phyloP scores from a whole-genome alignment of 2,888 invertebrate genomes.

The Lasioglossum lativentre region DNA sequence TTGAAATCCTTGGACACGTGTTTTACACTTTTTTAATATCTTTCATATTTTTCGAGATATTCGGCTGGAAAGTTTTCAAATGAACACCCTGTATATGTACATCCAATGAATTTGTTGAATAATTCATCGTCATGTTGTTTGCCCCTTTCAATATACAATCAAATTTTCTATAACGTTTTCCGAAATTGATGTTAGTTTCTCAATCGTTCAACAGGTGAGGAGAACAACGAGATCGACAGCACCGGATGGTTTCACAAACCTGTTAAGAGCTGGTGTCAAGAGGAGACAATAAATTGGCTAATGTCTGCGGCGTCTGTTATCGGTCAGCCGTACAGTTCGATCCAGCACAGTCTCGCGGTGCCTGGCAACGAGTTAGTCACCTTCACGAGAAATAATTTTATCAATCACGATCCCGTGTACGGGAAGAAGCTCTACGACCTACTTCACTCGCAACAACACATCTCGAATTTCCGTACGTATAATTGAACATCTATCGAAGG shows the following conservation, averaged over 20 bases:
- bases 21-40: too few relatives aligned
- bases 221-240: slow-evolving; percentile 74
- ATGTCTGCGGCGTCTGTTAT: slow-evolving; percentile 79
- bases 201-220: slow-evolving; percentile 71
- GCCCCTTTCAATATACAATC: neutral
- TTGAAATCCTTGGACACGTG: too few relatives aligned
- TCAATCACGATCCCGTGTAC: slow-evolving; percentile 77
- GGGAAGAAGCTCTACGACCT: slow-evolving; percentile 79
- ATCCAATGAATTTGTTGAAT: too few relatives aligned
- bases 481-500: neutral
- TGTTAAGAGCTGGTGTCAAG: slow-evolving; percentile 86
- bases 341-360: slow-evolving; percentile 79
- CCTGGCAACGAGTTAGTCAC: slow-evolving; percentile 77
- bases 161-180: neutral
- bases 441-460: slow-evolving; percentile 75
- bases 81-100: too few relatives aligned
- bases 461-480: slow-evolving; percentile 75
- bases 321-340: slow-evolving; percentile 77
- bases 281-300: slow-evolving; percentile 87
- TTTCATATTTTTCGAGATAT: too few relatives aligned
- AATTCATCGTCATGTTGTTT: neutral
- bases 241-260: slow-evolving; percentile 86
- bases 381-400: slow-evolving; percentile 78
- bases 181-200: neutral
- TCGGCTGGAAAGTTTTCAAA: too few relatives aligned